Base-by-base conservation (phyloP, 2,797 vertebrate species). In the Gouania willdenowi region DNA sequence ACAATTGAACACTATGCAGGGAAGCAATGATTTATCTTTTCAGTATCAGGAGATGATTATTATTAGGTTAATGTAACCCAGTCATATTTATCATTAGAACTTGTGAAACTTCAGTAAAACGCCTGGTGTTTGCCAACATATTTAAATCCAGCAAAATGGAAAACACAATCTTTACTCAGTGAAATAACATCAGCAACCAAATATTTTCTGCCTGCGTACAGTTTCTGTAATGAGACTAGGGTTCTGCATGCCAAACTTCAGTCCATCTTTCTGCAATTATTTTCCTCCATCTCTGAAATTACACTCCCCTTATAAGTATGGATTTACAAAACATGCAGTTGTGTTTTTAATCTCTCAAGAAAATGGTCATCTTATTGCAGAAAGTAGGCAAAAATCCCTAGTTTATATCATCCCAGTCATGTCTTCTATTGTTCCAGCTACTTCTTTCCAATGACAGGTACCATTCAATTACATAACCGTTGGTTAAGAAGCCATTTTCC, bases 391-490 rank as follows among this genome's bases (percentile, higher is more conserved):
- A 64, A 87, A 90, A 89, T 91, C 88, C 77, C 84, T 92, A 87
- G 86, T 82, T 86, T 80, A 86, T 83, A 75, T 73, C 83, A 47
- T 71, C 85, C 82, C 64, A 41, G 43, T 38, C 33, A 28, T 22
- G 14, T 48, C 31, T 26, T 48, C 60, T 47, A 57, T 84, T 90
- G 88, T 90, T 86, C 85, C 50, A 63, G 75, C 80, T 77, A 64
- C 79, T 84, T 86, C 86, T 85, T 79, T 84, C 82, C 83, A 83
- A 81, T 91, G 91, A 90, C 90, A 91, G 91, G 87, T 91, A 91
- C 90, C 89, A 91, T 93, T 93, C 89, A 92, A 89, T 92, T 86
- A 71, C 48, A 75, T 89, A 84, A 91, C 91, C 87, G 89, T 85
- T 89, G 82, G 56, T 85, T 84, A 84, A 85, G 84, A 86, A 85